Base-by-base conservation (phyloP, 2,113 vertebrate genomes). In the Anthoscopus minutus region DNA sequence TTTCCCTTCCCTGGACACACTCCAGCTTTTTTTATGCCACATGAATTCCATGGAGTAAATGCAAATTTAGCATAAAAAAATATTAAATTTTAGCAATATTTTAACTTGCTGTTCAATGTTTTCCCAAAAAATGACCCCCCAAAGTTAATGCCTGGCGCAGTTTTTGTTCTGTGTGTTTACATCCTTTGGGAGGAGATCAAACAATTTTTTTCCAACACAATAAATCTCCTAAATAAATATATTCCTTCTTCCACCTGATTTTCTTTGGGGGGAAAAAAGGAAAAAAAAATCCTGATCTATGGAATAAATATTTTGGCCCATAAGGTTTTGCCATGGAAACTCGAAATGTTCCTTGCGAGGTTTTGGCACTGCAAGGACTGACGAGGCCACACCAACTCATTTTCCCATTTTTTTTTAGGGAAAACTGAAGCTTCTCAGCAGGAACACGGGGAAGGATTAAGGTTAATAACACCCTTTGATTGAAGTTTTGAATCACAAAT, bases 231-330 rank as follows among this genome's bases (percentile, higher is more conserved):
- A 37, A 33, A 66, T 69, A 58, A 82, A 67, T 38, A 24, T 18
- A 16, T 62, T 38, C 72, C 35, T 66, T 53, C 19, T 81, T 40
- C 15, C 10, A 54, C 27, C 15, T 73, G 23, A 51, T 47, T 57
- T 57, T 13, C 72, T 60, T 44, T 20, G 10, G 11, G 1, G 0
- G 6, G 4, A 25, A 60, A 25, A 20, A 51, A 4, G 5, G 3
- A 3, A 21, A 27, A 40, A 65, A 24, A 22, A 16, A 5, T 44
- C 16, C 37, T 42, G 50, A 28, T 45, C 22, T 81, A 84, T 56
- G 57, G 13, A 69, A 51, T 38, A 78, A 73, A 56, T n/a, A 9
- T 44, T 70, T 90, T 78, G 42, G 19, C 53, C 19, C 8, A 15
- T 21, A 53, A 56, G 22, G 5, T 81, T 85, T 81, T 74, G 33